phyloP scores from a whole-genome alignment of 2,888 invertebrate genomes.

The Ligdia adustata region DNA sequence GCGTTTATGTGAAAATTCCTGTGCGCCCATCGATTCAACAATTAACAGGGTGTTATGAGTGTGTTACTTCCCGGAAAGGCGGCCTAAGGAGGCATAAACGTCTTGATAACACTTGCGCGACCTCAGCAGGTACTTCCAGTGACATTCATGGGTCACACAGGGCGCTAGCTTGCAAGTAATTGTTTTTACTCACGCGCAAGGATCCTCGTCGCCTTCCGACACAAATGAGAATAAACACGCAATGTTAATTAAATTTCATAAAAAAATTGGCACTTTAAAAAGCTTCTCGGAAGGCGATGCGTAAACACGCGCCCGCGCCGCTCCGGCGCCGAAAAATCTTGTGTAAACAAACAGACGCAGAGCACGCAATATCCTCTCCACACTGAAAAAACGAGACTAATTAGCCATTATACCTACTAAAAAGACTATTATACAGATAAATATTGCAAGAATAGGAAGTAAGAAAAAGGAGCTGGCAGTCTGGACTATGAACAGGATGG shows the following conservation, averaged over 20 bases:
- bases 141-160: constrained; percentile 49
- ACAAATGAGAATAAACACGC: constrained; percentile 29
- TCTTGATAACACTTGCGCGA: constrained; percentile 54
- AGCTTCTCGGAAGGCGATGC: constrained; percentile 7
- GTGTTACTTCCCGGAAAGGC: constrained; percentile 64
- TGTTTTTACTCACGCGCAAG: constrained; percentile 34
- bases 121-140: constrained; percentile 36
- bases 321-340: constrained; percentile 12
- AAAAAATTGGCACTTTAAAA: constrained; percentile 24
- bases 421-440: too few relatives aligned
- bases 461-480: too few relatives aligned
- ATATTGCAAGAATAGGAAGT: too few relatives aligned
- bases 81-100: constrained; percentile 42
- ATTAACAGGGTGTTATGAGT: constrained; percentile 45
- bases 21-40: constrained; percentile 37
- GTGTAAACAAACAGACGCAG: constrained; percentile 36
- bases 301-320: too few relatives aligned
- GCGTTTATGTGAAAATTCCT: constrained; percentile 40
- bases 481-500: too few relatives aligned
- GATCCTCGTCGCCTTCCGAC: constrained; percentile 30
- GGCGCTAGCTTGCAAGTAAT: constrained; percentile 31
- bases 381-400: too few relatives aligned
- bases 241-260: constrained; percentile 25
- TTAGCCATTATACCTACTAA: too few relatives aligned
- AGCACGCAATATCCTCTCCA: constrained; percentile 58